Evolutionary conservation across 2,888 invertebrate genomes (phyloP).

Genomic region (Lumbricus terrestris): DNA sequence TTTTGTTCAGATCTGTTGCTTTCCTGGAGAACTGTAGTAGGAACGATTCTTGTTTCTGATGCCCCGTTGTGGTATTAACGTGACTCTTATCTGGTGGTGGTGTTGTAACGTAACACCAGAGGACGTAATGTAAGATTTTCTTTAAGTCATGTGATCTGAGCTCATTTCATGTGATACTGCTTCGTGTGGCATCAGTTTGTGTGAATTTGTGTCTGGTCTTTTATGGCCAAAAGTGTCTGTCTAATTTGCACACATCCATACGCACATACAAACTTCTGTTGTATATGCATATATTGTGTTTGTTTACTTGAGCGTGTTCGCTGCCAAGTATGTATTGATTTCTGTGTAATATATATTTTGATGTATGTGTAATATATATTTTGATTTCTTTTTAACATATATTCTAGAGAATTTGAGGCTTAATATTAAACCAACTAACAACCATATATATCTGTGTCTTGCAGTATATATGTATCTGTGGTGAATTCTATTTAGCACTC

Average conservation of each 20-base stretch:
- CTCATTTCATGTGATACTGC: conserved; percentile 3
- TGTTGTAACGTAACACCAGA: neutral
- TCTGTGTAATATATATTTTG: conserved; percentile 3
- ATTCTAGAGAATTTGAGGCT: neutral
- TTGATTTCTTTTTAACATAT: neutral
- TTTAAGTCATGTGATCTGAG: conserved; percentile 3
- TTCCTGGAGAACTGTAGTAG: neutral
- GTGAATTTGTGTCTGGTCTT: neutral
- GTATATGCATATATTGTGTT: neutral
- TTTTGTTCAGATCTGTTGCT: neutral
- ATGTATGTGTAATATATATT: neutral
- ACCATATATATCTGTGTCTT: neutral
- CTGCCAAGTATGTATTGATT: neutral
- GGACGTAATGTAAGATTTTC: neutral
- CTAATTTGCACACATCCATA: neutral
- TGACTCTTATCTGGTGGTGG: neutral
- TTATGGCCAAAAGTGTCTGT: neutral
- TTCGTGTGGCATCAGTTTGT: neutral
- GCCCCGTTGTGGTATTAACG: neutral
- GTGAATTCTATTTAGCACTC: neutral
- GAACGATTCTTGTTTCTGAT: neutral
- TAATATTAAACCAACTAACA: neutral
- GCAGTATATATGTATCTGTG: neutral
- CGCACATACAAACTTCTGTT: no score
- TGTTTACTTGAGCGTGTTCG: neutral